phyloP scores from a whole-genome alignment of 2,113 vertebrate genomes.

The Gambusia affinis region DNA sequence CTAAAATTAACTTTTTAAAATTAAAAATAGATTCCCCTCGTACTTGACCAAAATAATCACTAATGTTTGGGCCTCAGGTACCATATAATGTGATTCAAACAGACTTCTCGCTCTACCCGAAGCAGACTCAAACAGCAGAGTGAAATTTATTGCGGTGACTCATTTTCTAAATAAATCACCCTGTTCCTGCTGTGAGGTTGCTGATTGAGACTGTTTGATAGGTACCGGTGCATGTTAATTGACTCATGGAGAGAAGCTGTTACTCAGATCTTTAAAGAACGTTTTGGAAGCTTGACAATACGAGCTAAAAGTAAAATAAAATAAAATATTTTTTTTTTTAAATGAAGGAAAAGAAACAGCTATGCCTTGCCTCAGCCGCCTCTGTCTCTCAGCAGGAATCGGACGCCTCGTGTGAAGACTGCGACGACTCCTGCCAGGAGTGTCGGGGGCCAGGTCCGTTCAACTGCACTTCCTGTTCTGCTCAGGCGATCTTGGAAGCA shows the following conservation, averaged over 20 bases:
- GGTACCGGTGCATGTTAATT: constrained; percentile 43
- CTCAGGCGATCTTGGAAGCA: constrained; percentile 79
- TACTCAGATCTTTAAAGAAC: neutral
- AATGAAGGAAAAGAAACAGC: neutral
- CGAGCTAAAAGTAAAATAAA: neutral
- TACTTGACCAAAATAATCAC: constrained; percentile 37
- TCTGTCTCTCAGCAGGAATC: constrained; percentile 32
- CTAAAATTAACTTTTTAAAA: constrained; percentile 29
- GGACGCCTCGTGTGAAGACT: constrained; percentile 80
- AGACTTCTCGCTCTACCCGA: constrained; percentile 39
- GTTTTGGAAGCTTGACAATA: neutral
- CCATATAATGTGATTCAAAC: constrained; percentile 38
- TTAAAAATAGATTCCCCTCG: neutral
- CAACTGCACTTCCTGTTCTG: constrained; percentile 88
- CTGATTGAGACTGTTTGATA: constrained; percentile 35
- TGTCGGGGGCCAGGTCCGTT: constrained; percentile 85
- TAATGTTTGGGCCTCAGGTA: constrained; percentile 50
- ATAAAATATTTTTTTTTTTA: neutral
- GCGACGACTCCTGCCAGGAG: constrained; percentile 85
- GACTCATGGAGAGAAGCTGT: constrained; percentile 19
- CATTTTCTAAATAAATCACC: constrained; percentile 47
- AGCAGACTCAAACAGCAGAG: constrained; percentile 41
- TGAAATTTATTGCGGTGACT: constrained; percentile 45
- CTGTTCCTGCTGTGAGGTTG: constrained; percentile 29
- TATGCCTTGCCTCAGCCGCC: neutral